phyloP scores from a whole-genome alignment of 2,888 invertebrate species.

The Euspilapteryx auroguttella region DNA sequence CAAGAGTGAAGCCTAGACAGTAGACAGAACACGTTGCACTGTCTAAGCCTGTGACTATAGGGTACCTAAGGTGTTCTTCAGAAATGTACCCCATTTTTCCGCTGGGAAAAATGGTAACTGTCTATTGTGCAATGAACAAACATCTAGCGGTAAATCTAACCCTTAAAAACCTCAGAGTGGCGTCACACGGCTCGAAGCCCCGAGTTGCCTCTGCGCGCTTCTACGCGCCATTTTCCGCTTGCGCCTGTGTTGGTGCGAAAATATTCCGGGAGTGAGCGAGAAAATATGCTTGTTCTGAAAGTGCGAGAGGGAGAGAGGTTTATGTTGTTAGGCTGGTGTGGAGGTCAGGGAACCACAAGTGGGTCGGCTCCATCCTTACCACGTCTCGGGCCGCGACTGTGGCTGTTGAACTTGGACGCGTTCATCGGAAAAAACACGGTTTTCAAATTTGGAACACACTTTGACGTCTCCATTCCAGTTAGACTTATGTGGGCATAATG shows the following conservation, averaged over 20 bases:
- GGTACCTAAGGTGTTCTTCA: no score
- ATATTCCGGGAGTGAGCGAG: constrained; percentile 52
- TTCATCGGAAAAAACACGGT: constrained; percentile 41
- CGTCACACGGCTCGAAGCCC: constrained; percentile 28
- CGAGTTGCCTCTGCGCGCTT: constrained; percentile 23
- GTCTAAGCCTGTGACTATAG: no score
- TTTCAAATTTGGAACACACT: constrained; percentile 32
- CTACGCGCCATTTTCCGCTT: constrained; percentile 46
- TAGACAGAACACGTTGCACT: no score
- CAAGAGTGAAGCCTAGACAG: no score
- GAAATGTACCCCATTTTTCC: no score
- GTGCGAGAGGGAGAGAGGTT: constrained; percentile 20
- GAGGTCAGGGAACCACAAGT: constrained; percentile 60
- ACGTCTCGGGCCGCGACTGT: constrained; percentile 14
- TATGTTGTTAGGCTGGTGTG: constrained; percentile 40
- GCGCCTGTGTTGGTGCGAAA: constrained; percentile 34
- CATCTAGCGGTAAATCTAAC: constrained; percentile 12
- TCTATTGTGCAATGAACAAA: no score
- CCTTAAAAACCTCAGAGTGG: constrained; percentile 27
- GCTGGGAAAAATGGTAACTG: no score
- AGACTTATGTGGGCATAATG: no score
- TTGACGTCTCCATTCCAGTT: constrained; percentile 13
- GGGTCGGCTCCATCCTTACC: constrained; percentile 54
- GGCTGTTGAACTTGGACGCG: constrained; percentile 49
- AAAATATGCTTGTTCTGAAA: constrained; percentile 10